Evolutionary conservation across 1,140 invertebrate genomes (phyloP).

Genomic region (Musca vetustissima): DNA sequence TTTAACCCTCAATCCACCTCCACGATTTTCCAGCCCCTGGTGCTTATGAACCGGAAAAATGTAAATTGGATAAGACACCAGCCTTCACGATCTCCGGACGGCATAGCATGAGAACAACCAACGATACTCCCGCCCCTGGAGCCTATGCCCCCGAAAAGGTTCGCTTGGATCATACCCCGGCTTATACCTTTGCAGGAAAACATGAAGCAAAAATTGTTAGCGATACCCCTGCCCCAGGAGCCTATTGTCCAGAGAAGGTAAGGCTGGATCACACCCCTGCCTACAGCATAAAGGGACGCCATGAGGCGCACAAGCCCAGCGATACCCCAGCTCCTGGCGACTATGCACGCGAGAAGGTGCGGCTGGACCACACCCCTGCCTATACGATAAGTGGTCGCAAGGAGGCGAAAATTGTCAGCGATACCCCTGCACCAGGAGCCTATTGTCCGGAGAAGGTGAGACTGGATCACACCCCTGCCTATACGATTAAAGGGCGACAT

Average conservation of each 20-base stretch:
- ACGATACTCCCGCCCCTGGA: conserved; percentile 67
- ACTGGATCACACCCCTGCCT: conserved; percentile 60
- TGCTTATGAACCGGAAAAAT: conserved; percentile 61
- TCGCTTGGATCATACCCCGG: conserved; percentile 59
- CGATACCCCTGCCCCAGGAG: conserved; percentile 58
- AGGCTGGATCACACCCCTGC: conserved; percentile 58
- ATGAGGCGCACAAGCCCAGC: conserved; percentile 63
- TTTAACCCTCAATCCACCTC: neutral
- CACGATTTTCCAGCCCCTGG: conserved; percentile 55
- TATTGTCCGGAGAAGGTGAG: conserved; percentile 65
- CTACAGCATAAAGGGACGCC: conserved; percentile 57
- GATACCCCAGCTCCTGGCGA: conserved; percentile 67
- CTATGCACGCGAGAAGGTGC: conserved; percentile 64
- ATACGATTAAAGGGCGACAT: conserved; percentile 59
- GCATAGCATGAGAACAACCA: conserved; percentile 59
- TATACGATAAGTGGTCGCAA: conserved; percentile 63
- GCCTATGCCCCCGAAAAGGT: conserved; percentile 77
- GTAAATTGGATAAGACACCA: conserved; percentile 62
- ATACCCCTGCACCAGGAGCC: conserved; percentile 64
- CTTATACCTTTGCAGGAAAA: conserved; percentile 61
- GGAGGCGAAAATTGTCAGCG: conserved; percentile 57
- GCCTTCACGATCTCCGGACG: conserved; percentile 64
- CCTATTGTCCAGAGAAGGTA: conserved; percentile 65
- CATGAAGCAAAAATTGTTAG: conserved; percentile 51
- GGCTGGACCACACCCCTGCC: conserved; percentile 60